Percentiles rank a stretch among this genome's conserved stretches.
These are phyloP conservation scores for Lineus longissimus DNA, from an alignment of 1,140 invertebrate genomes.

Conservation along the genomic window DNA sequence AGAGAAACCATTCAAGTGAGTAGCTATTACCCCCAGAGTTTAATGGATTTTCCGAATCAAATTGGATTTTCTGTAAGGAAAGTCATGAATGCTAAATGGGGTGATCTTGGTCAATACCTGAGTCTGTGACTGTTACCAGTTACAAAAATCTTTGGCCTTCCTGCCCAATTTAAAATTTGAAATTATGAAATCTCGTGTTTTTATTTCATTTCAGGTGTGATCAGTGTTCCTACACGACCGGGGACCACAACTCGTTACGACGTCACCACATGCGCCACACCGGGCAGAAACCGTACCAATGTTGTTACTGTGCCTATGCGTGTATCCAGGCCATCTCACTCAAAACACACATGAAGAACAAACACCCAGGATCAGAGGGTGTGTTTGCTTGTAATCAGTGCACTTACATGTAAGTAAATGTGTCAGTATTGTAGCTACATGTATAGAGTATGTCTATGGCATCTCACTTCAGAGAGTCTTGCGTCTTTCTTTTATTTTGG, in stretches of 20 bases:
- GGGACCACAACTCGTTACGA: slow-evolving; percentile 77
- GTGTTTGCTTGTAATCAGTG: slow-evolving; percentile 61
- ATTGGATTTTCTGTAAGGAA: no score
- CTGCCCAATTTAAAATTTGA: no score
- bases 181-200: neutral
- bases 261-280: slow-evolving; percentile 93
- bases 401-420: slow-evolving; percentile 25
- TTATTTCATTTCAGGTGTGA: slow-evolving; percentile 42
- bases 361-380: slow-evolving; percentile 61
- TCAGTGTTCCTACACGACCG: slow-evolving; percentile 54
- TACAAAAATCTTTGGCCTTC: no score
- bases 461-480: no score
- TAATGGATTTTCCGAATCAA: no score
- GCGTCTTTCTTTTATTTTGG: no score
- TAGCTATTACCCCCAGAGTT: no score
- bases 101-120: no score
- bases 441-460: no score
- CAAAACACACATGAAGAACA: slow-evolving; percentile 64
- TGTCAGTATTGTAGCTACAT: no score
- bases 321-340: slow-evolving; percentile 69
- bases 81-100: no score
- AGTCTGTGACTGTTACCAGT: no score
- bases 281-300: slow-evolving; percentile 96
- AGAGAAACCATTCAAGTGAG: slow-evolving; percentile 49
- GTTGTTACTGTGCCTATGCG: slow-evolving; percentile 91